Base-by-base conservation (phyloP, 1,140 invertebrate genomes). In the Cataglyphis hispanica region DNA sequence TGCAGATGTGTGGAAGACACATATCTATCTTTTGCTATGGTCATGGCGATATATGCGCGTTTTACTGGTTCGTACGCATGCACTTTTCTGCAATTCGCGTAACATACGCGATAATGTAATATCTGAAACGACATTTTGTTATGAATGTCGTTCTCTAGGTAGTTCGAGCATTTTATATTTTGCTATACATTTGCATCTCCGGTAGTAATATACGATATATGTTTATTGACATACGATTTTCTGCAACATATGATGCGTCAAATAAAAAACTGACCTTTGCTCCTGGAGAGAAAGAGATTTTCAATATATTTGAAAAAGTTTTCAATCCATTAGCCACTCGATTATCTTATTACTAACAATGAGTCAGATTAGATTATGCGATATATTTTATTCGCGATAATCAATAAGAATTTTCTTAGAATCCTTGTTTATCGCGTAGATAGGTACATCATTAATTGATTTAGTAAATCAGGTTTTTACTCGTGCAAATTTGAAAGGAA, bases 81-180 rank as follows among this genome's bases (percentile, higher is more conserved):
- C 25, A 58, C 19, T 43, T 72, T 72, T 72, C 22, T 4, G 31
- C 19, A 56, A 2, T 11, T 58, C 13, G 1, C 25, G 60, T 8
- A 53, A 22, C 16, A 22, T 22, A 22, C 34, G 50, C 53, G 53
- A 61, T 83, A 60, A 83, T 34, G 37, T 60, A 22, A 25, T 27
- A 22, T 83, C 25, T 34, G 31, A 72, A 83, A 60, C 19, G 40
- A 81, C 11, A 16, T 67, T 72, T 78, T 53, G 27, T 78, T 78
- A 31, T 22, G 43, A 69, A 66, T 78, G 63, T 22, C 19, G 31
- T 78, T 67, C 25, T 53, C 16, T 13, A 31, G 31, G 27, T 67
- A 78, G 16, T 50, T 43, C 25, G 43, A 50, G 22, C 43, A 53
- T 40, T 66, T 78, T 40, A 10, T n/a, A 67, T 31, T 27, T 13